phyloP scores from a whole-genome alignment of 2,797 vertebrate species.

The Rhinophrynus dorsalis region DNA sequence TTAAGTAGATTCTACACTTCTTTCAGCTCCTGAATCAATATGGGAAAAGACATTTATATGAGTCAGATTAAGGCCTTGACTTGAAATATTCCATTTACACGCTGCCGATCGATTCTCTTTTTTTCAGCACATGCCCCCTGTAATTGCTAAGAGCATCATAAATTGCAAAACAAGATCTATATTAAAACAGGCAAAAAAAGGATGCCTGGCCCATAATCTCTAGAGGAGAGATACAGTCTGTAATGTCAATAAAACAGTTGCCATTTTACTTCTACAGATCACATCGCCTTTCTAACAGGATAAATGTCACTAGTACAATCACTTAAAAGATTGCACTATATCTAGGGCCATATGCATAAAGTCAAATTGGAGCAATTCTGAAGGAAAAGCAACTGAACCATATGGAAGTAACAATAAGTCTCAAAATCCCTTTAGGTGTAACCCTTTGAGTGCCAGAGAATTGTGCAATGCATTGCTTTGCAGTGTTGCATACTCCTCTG shows the following conservation, averaged over 20 bases:
- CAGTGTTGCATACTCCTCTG: no score
- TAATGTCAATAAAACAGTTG: conserved; percentile 44
- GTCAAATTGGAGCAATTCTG: no score
- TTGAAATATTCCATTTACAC: conserved; percentile 50
- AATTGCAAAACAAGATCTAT: conserved; percentile 50
- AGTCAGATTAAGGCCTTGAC: conserved; percentile 43
- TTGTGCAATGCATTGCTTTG: no score
- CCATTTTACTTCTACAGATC: conserved; percentile 9
- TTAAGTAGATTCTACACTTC: conserved; percentile 45
- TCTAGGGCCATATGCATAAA: no score
- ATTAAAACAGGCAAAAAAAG: conserved; percentile 35
- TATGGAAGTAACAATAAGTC: no score
- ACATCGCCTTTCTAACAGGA: conserved; percentile 8
- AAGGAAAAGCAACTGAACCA: no score
- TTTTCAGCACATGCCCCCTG: conserved; percentile 43
- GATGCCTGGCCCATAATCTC: conserved; percentile 27
- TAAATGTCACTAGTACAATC: conserved; percentile 32
- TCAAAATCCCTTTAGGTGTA: no score
- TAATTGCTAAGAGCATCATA: conserved; percentile 51
- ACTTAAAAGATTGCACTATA: neutral
- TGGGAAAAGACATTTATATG: conserved; percentile 47
- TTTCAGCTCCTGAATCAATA: conserved; percentile 48
- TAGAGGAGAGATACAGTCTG: conserved; percentile 27
- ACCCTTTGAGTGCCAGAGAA: no score
- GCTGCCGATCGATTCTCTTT: conserved; percentile 46